Evolutionary conservation across 2,888 invertebrate genomes (phyloP), one percentile per base, ranked within the genome.

Genomic region (Eristalinus sepulchralis): DNA sequence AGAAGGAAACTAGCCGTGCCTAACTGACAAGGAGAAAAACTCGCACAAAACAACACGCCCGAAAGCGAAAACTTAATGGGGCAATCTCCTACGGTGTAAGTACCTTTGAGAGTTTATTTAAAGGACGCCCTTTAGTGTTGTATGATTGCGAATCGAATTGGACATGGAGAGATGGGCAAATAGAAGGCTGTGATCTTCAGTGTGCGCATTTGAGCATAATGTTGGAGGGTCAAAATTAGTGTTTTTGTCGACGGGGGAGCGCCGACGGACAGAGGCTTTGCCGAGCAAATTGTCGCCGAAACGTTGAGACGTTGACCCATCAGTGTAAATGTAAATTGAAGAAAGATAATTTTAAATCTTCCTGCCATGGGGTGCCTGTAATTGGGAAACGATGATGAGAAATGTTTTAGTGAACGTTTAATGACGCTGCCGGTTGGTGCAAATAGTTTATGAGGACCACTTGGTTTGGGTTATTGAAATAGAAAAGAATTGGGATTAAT

Each of bases 31-130:
- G 27, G 27, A 27, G 27, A 27, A 27, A 27, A 27, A n/a, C n/a
- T n/a, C n/a, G n/a, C n/a, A n/a, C n/a, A 27, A 27, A 2, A 27
- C 27, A 27, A 27, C 27, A 27, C 27, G 27, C 27, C 27, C 27
- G 68, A 63, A 47, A 47, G 17, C 47, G 47, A 47, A 47, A 47
- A 47, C 47, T 67, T 70, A 77, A 77, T 77, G 77, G 63, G 34
- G n/a, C 31, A 63, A 31, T 20, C 33, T 17, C n/a, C 20, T 34
- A 20, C 31, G 62, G 20, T 33, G 20, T 63, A 33, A 63, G 34
- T 63, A 34, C 62, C 62, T 63, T 63, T 63, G 34, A 20, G 34
- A 33, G 17, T 33, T 31, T 31, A 33, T 34, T 63, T 47, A 47
- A 47, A 47, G 47, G 47, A 47, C 47, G 47, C 17, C 47, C 47